Base-by-base conservation (phyloP, 2,113 vertebrate species). In the Clinocottus analis region DNA sequence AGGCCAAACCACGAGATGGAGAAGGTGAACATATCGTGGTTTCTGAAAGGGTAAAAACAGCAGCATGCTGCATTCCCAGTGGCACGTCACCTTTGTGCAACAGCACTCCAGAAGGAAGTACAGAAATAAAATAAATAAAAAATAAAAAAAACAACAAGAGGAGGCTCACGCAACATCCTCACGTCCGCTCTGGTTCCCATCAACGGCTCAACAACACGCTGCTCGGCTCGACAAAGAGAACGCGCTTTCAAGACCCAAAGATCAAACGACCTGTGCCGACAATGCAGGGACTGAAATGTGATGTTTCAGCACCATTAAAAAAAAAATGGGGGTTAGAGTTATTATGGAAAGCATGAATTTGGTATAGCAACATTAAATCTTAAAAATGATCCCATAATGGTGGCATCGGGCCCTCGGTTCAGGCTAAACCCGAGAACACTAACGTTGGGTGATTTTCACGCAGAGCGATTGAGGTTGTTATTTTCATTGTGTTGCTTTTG, bases 101-200 rank as follows among this genome's bases (percentile, higher is more conserved):
- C 63, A 53, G 39, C 2, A 69, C 62, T 75, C 58, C 51, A 7
- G 80, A 77, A 3, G 41, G 41, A 45, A 41, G 72, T 5, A 60
- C 0, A 60, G 63, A n/a, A 49, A 71, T 29, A 41, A 63, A 43
- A 49, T n/a, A n/a, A n/a, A n/a, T n/a, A n/a, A n/a, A n/a, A n/a
- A n/a, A n/a, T n/a, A n/a, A n/a, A n/a, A n/a, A n/a, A n/a, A n/a
- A n/a, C n/a, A 49, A 19, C 7, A 7, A 77, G n/a, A n/a, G 69
- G 67, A 75, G 55, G 76, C 77, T 87, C 85, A 81, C 68, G 49
- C 68, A 27, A 83, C 80, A 3, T 75, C 86, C 86, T 83, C 79
- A 61, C 13, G 86, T 91, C 90, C 64, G 74, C 35, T 91, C 82
- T 33, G 1, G 71, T 92, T 93, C 72, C 73, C 79, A 35, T 90